Conservation (phyloP, 2,888 invertebrate genomes). For the Drosophila pseudotakahashii region DNA sequence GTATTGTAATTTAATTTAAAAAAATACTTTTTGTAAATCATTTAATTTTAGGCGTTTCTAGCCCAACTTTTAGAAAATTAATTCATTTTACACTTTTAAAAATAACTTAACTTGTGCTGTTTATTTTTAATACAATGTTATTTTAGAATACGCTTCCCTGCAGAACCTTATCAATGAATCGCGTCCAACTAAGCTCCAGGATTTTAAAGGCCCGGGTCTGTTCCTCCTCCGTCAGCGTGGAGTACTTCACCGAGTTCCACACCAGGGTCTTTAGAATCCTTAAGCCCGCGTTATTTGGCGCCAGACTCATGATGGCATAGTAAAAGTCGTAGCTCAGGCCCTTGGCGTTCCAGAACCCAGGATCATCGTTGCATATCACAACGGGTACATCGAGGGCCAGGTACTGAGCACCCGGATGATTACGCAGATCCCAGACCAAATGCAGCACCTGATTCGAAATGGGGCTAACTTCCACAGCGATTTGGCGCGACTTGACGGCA, state of each 20-base stretch:
- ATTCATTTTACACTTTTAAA: no score
- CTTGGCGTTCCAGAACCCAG: conserved; percentile 87
- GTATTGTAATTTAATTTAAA: no score
- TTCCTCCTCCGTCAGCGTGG: conserved; percentile 70
- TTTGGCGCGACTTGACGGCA: conserved; percentile 78
- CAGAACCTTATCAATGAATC: conserved; percentile 76
- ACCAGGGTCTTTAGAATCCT: conserved; percentile 87
- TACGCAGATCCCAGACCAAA: conserved; percentile 87
- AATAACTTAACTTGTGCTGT: no score
- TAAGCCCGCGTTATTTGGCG: conserved; percentile 86
- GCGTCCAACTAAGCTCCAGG: conserved; percentile 75
- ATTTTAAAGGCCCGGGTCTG: conserved; percentile 60
- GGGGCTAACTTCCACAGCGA: conserved; percentile 83
- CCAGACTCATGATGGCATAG: conserved; percentile 88
- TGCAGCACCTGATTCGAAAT: conserved; percentile 85
- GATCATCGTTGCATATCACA: conserved; percentile 88
- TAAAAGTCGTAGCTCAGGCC: conserved; percentile 89
- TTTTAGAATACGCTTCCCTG: conserved; percentile 66
- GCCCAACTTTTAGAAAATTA: no score
- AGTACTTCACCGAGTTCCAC: conserved; percentile 86
- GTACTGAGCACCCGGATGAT: conserved; percentile 87
- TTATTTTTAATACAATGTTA: no score
- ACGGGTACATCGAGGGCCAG: conserved; percentile 87
- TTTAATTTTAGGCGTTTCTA: no score
- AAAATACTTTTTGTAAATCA: no score